These are phyloP conservation scores for Pogonophryne albipinna DNA, from an alignment of 2,797 vertebrate genomes.

Conservation along the genomic window DNA sequence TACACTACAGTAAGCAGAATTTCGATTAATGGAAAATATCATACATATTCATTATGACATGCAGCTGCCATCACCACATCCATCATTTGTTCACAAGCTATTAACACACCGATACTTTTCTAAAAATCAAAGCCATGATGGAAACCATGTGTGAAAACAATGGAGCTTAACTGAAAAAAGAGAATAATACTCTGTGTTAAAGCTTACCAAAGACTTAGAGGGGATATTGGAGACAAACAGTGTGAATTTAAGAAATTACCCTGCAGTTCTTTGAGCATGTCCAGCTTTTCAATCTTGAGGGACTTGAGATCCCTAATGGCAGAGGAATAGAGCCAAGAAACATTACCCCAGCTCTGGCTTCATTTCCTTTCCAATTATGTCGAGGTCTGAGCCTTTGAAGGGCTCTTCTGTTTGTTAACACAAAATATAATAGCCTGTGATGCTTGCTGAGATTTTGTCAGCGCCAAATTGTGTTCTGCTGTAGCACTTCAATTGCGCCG, in stretches of 20 bases:
- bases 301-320: constrained; percentile 70
- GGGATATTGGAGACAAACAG: not conserved
- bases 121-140: constrained; percentile 1
- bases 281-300: constrained; percentile 49
- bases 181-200: constrained; percentile 9
- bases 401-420: constrained; percentile 73
- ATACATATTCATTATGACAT: constrained; percentile 18
- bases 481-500: constrained; percentile 35
- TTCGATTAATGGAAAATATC: constrained; percentile 19
- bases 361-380: constrained; percentile 81
- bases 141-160: not conserved
- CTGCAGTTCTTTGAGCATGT: constrained; percentile 51
- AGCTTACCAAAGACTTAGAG: not conserved
- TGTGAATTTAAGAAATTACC: constrained; percentile 11
- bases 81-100: constrained; percentile 19
- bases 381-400: constrained; percentile 71
- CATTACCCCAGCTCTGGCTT: constrained; percentile 65
- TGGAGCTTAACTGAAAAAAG: not conserved
- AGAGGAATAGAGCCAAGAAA: constrained; percentile 58
- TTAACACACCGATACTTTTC: constrained; percentile 19
- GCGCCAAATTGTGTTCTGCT: constrained; percentile 54
- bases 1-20: constrained; percentile 13
- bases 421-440: constrained; percentile 53
- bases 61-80: constrained; percentile 14
- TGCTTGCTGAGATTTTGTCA: constrained; percentile 61